These are phyloP conservation scores for Agrochola macilenta DNA, from an alignment of 2,888 invertebrate genomes.

Conservation along the genomic window DNA sequence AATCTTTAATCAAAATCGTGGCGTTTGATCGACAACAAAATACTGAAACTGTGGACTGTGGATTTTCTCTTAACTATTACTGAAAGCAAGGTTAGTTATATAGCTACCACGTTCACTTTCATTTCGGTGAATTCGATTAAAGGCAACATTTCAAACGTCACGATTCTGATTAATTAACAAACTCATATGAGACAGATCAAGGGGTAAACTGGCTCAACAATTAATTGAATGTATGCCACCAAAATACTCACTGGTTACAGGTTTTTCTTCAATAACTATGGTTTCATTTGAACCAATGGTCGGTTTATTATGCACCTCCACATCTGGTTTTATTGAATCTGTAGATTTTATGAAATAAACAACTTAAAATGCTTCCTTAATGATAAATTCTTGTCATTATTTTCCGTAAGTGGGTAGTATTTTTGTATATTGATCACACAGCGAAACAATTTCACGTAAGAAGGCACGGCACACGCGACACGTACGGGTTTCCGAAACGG, in stretches of 20 bases:
- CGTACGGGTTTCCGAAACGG: constrained; percentile 77
- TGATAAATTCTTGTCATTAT: constrained; percentile 65
- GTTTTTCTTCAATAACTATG: constrained; percentile 84
- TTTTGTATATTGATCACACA: constrained; percentile 63
- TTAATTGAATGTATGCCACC: constrained; percentile 74
- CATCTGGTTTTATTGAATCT: constrained; percentile 87
- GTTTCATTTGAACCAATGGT: constrained; percentile 84
- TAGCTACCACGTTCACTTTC: constrained; percentile 76
- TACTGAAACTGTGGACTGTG: constrained; percentile 43
- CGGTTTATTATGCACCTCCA: constrained; percentile 85
- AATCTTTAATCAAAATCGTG: constrained; percentile 75
- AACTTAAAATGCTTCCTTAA: constrained; percentile 77
- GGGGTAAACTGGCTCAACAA: constrained; percentile 75
- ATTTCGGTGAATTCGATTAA: constrained; percentile 66
- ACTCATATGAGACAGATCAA: constrained; percentile 72
- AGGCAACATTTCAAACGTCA: constrained; percentile 74
- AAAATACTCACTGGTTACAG: constrained; percentile 88
- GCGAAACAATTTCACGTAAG: constrained; percentile 58
- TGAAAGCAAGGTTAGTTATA: constrained; percentile 60
- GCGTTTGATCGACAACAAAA: constrained; percentile 65
- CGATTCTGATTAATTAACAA: constrained; percentile 74
- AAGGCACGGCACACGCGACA: constrained; percentile 71
- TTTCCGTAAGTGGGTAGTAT: constrained; percentile 63
- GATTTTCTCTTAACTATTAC: constrained; percentile 54
- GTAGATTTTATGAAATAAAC: constrained; percentile 87